These are phyloP conservation scores for Xenopus borealis DNA, from an alignment of 2,113 vertebrate species.

Conservation along the genomic window DNA sequence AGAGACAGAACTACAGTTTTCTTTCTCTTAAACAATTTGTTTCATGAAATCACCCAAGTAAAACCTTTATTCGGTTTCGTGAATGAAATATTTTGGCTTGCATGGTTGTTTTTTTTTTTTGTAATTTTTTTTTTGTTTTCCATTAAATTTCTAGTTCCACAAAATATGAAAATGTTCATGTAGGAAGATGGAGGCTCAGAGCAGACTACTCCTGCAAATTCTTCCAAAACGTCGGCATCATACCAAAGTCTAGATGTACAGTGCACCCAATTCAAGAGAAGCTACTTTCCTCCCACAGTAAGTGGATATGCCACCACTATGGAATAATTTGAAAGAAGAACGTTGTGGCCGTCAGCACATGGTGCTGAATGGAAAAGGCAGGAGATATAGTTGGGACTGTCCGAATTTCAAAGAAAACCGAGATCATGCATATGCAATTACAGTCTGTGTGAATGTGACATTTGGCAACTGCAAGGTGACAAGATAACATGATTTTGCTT, in stretches of 20 bases:
- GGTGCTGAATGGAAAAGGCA: slow-evolving; percentile 74
- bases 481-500: slow-evolving; percentile 75
- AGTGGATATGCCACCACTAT: slow-evolving; percentile 66
- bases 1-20: slow-evolving; percentile 61
- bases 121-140: slow-evolving; percentile 40
- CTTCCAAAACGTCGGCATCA: slow-evolving; percentile 66
- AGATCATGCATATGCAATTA: slow-evolving; percentile 89
- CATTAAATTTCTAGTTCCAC: slow-evolving; percentile 72
- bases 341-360: slow-evolving; percentile 66
- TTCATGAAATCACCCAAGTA: slow-evolving; percentile 72
- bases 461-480: slow-evolving; percentile 90
- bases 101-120: slow-evolving; percentile 50
- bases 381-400: slow-evolving; percentile 72
- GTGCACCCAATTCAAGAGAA: slow-evolving; percentile 71
- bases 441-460: slow-evolving; percentile 81
- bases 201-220: slow-evolving; percentile 67
- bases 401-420: slow-evolving; percentile 70
- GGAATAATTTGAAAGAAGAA: slow-evolving; percentile 64
- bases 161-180: slow-evolving; percentile 78
- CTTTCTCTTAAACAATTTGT: slow-evolving; percentile 64
- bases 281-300: slow-evolving; percentile 64
- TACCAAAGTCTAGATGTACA: slow-evolving; percentile 73
- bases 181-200: slow-evolving; percentile 69
- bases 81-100: slow-evolving; percentile 78
- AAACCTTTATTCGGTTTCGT: slow-evolving; percentile 72